Percentiles rank a stretch among this genome's conserved stretches.
Evolutionary conservation across 2,797 vertebrate species (phyloP).

Genomic region (Ptychobarbus kaznakovi): DNA sequence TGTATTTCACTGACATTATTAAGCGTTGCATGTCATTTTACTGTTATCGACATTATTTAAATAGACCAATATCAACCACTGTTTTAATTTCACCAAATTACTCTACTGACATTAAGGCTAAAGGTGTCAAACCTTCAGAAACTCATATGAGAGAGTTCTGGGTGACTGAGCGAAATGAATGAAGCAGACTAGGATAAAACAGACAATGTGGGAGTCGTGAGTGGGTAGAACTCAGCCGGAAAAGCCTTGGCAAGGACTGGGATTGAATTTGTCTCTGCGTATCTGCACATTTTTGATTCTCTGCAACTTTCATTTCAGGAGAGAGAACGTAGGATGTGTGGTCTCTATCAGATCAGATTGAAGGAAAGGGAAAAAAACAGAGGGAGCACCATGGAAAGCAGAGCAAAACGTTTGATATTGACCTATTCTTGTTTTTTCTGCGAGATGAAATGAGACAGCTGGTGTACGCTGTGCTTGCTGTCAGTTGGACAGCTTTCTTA

Average conservation of each 20-base stretch:
- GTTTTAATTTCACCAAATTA: constrained; percentile 42
- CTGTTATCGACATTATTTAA: neutral
- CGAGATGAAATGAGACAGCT: constrained; percentile 51
- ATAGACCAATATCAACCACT: neutral
- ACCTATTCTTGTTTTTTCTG: constrained; percentile 14
- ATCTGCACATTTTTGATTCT: constrained; percentile 34
- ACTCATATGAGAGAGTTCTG: constrained; percentile 17
- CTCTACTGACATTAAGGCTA: constrained; percentile 26
- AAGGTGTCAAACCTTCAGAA: constrained; percentile 34
- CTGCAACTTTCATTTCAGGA: constrained; percentile 46
- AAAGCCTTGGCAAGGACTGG: constrained; percentile 35
- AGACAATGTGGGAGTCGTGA: constrained; percentile 44
- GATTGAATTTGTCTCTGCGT: constrained; percentile 46
- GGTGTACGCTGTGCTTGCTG: constrained; percentile 40
- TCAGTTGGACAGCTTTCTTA: constrained; percentile 44
- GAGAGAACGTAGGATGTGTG: constrained; percentile 28
- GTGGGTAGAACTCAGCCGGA: constrained; percentile 40
- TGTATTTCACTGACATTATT: neutral
- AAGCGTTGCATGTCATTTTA: neutral
- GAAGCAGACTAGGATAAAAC: constrained; percentile 45
- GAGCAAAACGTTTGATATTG: constrained; percentile 52
- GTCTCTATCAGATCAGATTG: constrained; percentile 40
- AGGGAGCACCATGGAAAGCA: neutral
- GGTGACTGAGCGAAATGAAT: constrained; percentile 45
- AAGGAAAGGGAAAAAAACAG: constrained; percentile 1